Evolutionary conservation across 2,797 vertebrate genomes (phyloP).

Genomic region (Sphaeramia orbicularis): DNA sequence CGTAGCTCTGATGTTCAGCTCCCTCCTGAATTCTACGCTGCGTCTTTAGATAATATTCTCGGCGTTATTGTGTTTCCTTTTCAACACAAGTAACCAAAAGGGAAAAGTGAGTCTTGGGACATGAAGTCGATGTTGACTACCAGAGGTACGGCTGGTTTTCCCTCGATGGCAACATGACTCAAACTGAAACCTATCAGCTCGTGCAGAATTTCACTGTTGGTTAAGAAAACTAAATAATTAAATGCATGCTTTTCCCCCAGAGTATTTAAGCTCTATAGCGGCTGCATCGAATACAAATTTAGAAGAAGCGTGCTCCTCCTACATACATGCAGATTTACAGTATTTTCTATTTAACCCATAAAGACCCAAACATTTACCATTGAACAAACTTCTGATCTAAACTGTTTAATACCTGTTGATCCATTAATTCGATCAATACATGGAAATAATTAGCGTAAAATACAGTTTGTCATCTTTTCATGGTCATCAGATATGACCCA

Average conservation of each 20-base stretch:
- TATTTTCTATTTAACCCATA: too few relatives aligned
- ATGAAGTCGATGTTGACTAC: constrained; percentile 34
- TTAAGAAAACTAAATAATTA: constrained; percentile 48
- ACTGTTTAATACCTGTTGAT: too few relatives aligned
- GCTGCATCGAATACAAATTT: constrained; percentile 44
- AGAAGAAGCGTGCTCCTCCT: constrained; percentile 26
- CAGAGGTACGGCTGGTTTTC: constrained; percentile 42
- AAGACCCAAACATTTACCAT: too few relatives aligned
- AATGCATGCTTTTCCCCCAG: constrained; percentile 40
- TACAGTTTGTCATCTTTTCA: too few relatives aligned
- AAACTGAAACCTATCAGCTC: constrained; percentile 31
- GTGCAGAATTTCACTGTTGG: constrained; percentile 41
- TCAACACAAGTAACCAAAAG: constrained; percentile 28
- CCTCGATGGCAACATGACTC: constrained; percentile 37
- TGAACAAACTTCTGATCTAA: too few relatives aligned
- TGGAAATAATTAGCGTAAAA: too few relatives aligned
- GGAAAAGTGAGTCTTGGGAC: constrained; percentile 36
- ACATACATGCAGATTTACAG: constrained; percentile 18
- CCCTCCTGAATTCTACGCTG: constrained; percentile 21
- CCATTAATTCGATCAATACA: too few relatives aligned
- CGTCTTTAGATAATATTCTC: constrained; percentile 35
- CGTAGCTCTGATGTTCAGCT: constrained; percentile 37
- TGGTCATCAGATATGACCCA: too few relatives aligned
- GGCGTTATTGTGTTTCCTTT: constrained; percentile 32
- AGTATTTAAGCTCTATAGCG: constrained; percentile 26